Percentiles rank a stretch among this genome's conserved stretches.
phyloP scores from a whole-genome alignment of 1,140 invertebrate species.

The Hetaerina americana region DNA sequence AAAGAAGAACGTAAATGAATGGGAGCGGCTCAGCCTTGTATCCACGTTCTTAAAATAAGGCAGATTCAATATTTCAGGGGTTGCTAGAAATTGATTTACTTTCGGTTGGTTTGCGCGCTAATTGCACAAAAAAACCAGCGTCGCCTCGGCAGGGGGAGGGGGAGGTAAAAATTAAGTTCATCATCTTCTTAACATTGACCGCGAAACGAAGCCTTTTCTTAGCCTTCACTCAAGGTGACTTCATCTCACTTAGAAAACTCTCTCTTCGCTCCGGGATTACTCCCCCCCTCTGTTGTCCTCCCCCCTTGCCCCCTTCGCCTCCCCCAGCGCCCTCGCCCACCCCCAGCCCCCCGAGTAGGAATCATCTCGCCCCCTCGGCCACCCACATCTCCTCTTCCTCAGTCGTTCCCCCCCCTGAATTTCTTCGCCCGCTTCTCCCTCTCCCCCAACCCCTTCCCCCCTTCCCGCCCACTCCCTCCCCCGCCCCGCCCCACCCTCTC shows the following conservation, averaged over 20 bases:
- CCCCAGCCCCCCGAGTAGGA: not conserved
- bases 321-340: not conserved
- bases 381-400: slow-evolving; percentile 2
- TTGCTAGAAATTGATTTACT: not conserved
- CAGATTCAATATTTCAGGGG: not conserved
- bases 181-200: not conserved
- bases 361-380: not conserved
- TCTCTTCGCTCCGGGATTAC: not conserved
- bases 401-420: not conserved
- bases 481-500: not conserved
- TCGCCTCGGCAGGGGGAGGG: not conserved
- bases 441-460: not conserved
- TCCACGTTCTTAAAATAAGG: no score
- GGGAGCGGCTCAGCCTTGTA: no score
- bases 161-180: not conserved
- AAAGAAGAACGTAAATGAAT: no score
- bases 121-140: not conserved
- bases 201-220: not conserved
- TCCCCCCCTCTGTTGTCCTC: not conserved
- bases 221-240: not conserved
- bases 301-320: not conserved
- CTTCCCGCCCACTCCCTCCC: not conserved
- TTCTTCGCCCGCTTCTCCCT: not conserved
- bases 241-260: not conserved
- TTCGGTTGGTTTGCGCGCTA: not conserved